phyloP scores from a whole-genome alignment of 2,113 vertebrate genomes.

The Ptilorrhoa leucosticta region DNA sequence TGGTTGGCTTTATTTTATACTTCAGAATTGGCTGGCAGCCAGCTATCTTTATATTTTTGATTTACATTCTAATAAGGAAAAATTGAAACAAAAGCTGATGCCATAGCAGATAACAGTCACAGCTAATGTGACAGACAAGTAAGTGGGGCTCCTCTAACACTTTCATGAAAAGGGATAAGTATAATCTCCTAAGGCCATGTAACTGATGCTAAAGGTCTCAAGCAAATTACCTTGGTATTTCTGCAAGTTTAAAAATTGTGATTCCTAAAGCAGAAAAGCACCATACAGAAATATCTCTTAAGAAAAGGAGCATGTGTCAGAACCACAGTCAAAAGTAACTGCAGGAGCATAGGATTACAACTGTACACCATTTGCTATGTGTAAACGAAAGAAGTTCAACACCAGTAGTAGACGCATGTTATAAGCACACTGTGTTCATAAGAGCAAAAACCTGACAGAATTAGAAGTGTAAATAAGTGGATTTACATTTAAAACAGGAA shows the following conservation, averaged over 20 bases:
- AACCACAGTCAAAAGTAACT: not conserved
- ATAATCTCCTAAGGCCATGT: no score
- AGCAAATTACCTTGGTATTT: not conserved
- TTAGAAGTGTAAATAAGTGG: not conserved
- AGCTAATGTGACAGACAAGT: not conserved
- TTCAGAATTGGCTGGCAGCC: not conserved
- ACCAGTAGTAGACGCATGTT: not conserved
- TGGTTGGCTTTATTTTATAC: not conserved
- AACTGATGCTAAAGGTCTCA: not conserved
- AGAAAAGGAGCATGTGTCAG: not conserved
- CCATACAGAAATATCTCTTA: not conserved
- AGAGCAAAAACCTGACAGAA: not conserved
- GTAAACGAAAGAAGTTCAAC: not conserved
- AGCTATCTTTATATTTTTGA: not conserved
- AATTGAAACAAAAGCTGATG: not conserved
- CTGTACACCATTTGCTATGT: not conserved
- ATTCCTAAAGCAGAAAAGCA: not conserved
- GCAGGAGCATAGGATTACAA: rapidly evolving
- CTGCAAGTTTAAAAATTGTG: not conserved
- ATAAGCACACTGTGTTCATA: rapidly evolving
- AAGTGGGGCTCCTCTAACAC: not conserved
- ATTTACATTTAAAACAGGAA: not conserved
- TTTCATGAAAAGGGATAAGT: not conserved
- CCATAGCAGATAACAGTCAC: not conserved
- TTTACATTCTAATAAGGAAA: not conserved